Percentiles rank a stretch among this genome's conserved stretches.
phyloP scores from a whole-genome alignment of 2,797 vertebrate genomes.

The Eupleurogrammus muticus region DNA sequence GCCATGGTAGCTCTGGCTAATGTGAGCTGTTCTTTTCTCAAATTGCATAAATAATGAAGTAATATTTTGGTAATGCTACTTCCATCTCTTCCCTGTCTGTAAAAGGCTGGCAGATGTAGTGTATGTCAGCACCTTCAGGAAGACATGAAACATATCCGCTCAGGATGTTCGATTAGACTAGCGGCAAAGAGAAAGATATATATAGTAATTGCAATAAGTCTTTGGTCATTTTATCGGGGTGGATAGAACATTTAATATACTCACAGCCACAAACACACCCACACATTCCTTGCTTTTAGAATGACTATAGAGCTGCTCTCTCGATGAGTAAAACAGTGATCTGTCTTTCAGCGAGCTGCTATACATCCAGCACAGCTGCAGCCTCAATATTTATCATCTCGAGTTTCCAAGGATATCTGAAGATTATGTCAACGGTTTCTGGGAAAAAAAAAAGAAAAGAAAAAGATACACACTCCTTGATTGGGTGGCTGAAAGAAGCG shows the following conservation, averaged over 20 bases:
- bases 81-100: no score
- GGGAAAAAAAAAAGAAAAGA: conserved; percentile 15
- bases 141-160: not conserved
- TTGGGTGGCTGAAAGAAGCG: conserved; percentile 27
- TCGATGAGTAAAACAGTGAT: conserved; percentile 25
- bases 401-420: conserved; percentile 47
- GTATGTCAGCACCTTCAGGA: not conserved
- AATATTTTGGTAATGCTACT: no score
- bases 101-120: not conserved
- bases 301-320: conserved; percentile 1
- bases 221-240: conserved; percentile 4
- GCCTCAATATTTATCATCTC: conserved; percentile 34
- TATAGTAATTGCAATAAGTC: not conserved
- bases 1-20: conserved; percentile 1
- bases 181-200: not conserved
- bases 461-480: conserved; percentile 7
- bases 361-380: conserved; percentile 57
- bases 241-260: not conserved
- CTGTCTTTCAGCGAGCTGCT: conserved; percentile 35
- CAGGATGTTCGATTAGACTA: not conserved
- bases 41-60: not conserved
- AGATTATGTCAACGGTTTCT: conserved; percentile 43
- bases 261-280: no score
- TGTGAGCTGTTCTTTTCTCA: not conserved
- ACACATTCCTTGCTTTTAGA: conserved; percentile 1